A percentile compares a stretch with the other conserved stretches of the same genome.
These are phyloP conservation scores for Brachyptera putata DNA, from an alignment of 2,888 invertebrate genomes.

Conservation along the genomic window DNA sequence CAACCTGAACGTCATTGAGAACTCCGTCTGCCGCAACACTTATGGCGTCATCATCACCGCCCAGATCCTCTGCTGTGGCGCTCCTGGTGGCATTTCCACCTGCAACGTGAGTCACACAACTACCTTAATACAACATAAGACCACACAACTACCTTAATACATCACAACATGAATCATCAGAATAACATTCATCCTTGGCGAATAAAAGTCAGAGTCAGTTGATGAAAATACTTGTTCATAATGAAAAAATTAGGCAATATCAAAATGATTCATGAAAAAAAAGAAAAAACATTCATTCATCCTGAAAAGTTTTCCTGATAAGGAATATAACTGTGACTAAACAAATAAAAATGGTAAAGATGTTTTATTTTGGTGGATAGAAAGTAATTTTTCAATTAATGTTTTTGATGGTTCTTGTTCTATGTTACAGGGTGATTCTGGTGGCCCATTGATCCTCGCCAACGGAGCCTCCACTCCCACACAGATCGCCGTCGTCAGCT, in stretches of 20 bases:
- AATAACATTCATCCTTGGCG: too few relatives aligned
- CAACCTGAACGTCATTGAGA: conserved; percentile 36
- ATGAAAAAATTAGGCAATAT: background rate
- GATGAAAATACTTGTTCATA: too few relatives aligned
- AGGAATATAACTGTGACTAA: too few relatives aligned
- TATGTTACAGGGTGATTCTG: conserved; percentile 39
- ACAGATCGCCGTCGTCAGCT: conserved; percentile 40
- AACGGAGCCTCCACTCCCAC: conserved; percentile 27
- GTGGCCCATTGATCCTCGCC: conserved; percentile 38
- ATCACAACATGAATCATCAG: too few relatives aligned
- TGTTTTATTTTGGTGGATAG: too few relatives aligned
- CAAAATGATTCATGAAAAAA: too few relatives aligned
- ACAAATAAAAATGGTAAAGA: too few relatives aligned
- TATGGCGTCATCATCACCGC: conserved; percentile 35
- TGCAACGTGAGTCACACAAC: conserved; percentile 38
- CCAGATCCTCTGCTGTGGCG: conserved; percentile 38
- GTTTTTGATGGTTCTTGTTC: background rate
- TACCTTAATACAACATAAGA: too few relatives aligned
- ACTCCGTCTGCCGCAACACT: conserved; percentile 35
- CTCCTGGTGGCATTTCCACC: conserved; percentile 37
- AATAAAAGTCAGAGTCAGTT: too few relatives aligned
- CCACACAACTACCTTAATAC: background rate
- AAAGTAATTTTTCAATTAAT: too few relatives aligned
- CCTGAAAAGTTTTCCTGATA: too few relatives aligned
- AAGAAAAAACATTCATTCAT: too few relatives aligned